These are phyloP conservation scores for Cyclura pinguis DNA, from an alignment of 2,797 vertebrate genomes.

Conservation along the genomic window DNA sequence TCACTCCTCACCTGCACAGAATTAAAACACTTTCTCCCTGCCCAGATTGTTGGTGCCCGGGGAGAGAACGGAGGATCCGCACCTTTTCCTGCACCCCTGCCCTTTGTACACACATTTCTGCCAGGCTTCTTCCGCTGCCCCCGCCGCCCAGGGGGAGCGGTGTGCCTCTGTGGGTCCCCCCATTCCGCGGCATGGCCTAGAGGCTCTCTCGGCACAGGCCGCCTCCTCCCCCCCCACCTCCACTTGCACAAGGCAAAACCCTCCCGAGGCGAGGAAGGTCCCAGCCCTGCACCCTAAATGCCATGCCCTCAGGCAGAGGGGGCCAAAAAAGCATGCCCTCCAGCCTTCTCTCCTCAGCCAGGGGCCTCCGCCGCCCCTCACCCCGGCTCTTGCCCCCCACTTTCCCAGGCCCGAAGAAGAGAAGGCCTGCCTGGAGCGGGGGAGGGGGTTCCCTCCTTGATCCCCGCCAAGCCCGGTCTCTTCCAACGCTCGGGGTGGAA, in stretches of 20 bases:
- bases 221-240: not conserved
- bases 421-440: slow-evolving; percentile 25
- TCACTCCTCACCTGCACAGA: slow-evolving; percentile 20
- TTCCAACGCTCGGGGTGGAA: no score
- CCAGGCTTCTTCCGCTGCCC: no score
- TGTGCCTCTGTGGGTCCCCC: slow-evolving; percentile 5
- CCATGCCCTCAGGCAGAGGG: not conserved
- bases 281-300: not conserved
- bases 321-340: not conserved
- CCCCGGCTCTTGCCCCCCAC: slow-evolving; percentile 43
- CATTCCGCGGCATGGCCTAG: slow-evolving; percentile 18
- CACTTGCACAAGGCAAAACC: not conserved
- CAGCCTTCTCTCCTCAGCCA: not conserved
- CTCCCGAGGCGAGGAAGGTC: not conserved
- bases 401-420: slow-evolving; percentile 44
- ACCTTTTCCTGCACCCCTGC: not conserved
- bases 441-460: slow-evolving; percentile 37
- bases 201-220: slow-evolving; percentile 17
- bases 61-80: not conserved
- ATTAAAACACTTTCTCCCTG: slow-evolving; percentile 17
- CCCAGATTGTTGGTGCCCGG: not conserved
- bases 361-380: not conserved
- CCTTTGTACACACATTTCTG: not conserved
- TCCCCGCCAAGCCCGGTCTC: slow-evolving; percentile 10
- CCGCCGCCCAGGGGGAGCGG: not conserved